Evolutionary conservation across 2,888 invertebrate species (phyloP), one percentile per base, ranked within the genome.

Genomic region (Muscina levida): DNA sequence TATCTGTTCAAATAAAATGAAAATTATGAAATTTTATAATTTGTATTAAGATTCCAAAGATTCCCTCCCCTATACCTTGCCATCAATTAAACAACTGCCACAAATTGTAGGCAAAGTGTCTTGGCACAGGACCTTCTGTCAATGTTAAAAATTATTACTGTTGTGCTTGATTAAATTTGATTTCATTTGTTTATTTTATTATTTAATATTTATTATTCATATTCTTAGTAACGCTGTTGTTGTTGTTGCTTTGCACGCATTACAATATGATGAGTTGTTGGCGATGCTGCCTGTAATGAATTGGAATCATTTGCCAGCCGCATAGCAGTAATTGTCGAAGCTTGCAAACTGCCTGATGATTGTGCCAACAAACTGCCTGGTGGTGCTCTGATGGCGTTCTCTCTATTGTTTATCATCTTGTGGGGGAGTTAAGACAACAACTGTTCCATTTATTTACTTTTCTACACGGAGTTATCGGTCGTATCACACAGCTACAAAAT

Each of bases 381-480:
- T 42, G 19, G 72, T 31, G 24, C 11, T 3, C 22, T 39, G 70
- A 22, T 24, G 56, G 13, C 8, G 22, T 17, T 11, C 2, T 71
- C 24, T 31, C 31, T 31, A 42, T 73, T 57, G n/a, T 1, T 19
- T 37, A 15, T 79, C 66, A 65, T 37, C 17, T 79, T 70, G 72
- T 51, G 24, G 56, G 46, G 67, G 26, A 37, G 51, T 37, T 6
- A 37, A 26, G 44, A 65, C 48, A n/a, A 17, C 77, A 80, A 77
- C 70, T 81, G 80, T 81, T 81, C 71, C 67, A 74, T 81, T 57
- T 80, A 77, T 80, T 81, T 74, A 57, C 59, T 26, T 46, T 77
- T 48, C 11, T 24, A 66, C 19, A 39, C 17, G 11, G n/a, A n/a
- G n/a, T n/a, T n/a, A n/a, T n/a, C n/a, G n/a, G n/a, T n/a, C n/a